Percentiles rank a stretch among this genome's conserved stretches.
phyloP scores from a whole-genome alignment of 2,797 vertebrate species.

The Halcyon leucocephala region DNA sequence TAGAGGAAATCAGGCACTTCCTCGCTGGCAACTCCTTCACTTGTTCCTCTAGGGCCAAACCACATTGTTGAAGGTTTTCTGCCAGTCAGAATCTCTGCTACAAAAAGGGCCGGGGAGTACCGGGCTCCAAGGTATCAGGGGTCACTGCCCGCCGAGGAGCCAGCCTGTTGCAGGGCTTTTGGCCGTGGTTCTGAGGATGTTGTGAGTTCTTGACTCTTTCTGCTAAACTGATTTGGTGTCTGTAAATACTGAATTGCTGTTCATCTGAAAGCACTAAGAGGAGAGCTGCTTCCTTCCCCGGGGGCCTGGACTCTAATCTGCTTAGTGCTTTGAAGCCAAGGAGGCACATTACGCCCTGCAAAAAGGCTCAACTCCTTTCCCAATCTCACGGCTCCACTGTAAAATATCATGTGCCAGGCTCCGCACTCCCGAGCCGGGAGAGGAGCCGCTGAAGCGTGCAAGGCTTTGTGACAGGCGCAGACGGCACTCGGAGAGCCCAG shows the following conservation, averaged over 20 bases:
- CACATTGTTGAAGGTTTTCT: neutral
- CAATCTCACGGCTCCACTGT: neutral
- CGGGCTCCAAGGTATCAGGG: neutral
- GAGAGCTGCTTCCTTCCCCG: constrained; percentile 14
- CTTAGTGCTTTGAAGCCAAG: constrained; percentile 24
- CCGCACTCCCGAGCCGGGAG: neutral
- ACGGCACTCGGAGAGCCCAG: neutral
- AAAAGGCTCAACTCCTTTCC: neutral
- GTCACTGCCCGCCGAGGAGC: neutral
- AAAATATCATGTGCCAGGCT: neutral
- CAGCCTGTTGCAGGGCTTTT: neutral
- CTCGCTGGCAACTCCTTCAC: neutral
- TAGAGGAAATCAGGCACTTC: neutral
- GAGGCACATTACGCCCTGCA: neutral
- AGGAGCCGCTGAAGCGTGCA: neutral
- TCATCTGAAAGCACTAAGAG: constrained; percentile 22
- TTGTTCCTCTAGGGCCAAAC: neutral
- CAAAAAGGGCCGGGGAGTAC: neutral
- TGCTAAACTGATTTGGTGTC: neutral
- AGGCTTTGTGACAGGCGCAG: neutral
- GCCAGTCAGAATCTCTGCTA: neutral
- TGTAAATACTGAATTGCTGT: constrained; percentile 8
- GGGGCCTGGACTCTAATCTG: constrained; percentile 16
- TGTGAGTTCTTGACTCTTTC: neutral
- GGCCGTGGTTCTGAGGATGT: neutral